phyloP scores from a whole-genome alignment of 2,113 vertebrate genomes.

The Tor tambroides region DNA sequence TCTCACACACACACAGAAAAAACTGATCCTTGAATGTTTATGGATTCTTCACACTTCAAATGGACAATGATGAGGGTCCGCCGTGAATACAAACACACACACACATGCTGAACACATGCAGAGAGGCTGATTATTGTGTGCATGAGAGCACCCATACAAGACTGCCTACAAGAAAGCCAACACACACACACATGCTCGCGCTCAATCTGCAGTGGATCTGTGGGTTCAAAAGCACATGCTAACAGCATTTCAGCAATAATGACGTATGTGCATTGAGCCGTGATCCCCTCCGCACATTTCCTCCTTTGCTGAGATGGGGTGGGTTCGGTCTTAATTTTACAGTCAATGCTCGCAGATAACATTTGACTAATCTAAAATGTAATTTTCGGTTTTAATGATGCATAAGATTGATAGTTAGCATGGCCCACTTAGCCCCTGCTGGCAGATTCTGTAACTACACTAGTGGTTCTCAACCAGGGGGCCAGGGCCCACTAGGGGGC shows the following conservation, averaged over 20 bases:
- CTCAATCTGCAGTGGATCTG: not conserved
- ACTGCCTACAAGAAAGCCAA: no score
- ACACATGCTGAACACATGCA: constrained; percentile 25
- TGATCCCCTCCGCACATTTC: not conserved
- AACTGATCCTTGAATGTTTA: constrained; percentile 21
- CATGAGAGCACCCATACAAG: constrained; percentile 49
- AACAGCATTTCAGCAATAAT: constrained; percentile 13
- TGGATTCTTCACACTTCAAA: constrained; percentile 37
- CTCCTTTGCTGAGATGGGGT: not conserved
- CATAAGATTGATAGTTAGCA: not conserved
- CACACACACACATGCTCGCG: not conserved
- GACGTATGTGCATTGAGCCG: not conserved
- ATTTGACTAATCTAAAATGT: not conserved
- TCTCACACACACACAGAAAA: not conserved
- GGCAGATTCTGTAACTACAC: not conserved
- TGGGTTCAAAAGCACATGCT: not conserved
- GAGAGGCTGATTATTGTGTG: constrained; percentile 42
- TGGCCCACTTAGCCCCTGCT: not conserved
- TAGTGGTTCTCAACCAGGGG: not conserved
- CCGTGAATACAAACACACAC: not conserved
- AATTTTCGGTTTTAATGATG: not conserved
- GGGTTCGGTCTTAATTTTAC: not conserved
- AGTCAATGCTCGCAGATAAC: not conserved
- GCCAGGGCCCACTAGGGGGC: not conserved
- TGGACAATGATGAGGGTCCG: not conserved